Evolutionary conservation across 2,113 vertebrate species (phyloP), one percentile per base, ranked within the genome.

Genomic region (Ictidomys tridecemlineatus): DNA sequence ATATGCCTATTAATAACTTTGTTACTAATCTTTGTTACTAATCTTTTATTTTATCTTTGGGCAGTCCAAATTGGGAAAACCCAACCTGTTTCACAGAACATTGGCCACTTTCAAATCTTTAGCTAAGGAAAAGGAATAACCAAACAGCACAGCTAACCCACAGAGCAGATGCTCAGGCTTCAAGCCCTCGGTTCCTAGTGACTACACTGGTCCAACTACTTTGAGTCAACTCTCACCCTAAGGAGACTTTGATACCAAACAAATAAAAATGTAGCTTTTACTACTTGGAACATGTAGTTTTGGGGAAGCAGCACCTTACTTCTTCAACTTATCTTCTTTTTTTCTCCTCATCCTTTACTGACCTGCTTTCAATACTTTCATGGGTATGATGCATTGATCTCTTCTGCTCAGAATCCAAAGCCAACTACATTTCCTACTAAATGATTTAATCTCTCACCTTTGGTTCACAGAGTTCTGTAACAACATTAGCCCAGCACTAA

Each of bases 251-350:
- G 56, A 90, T 48, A 63, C 3, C 17, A 34, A 20, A 42, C 51
- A 97, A 95, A 86, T 4, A 69, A 97, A 78, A 97, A 98, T 80
- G 93, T 80, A 91, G 78, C 65, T 89, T 76, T 92, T 93, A 79
- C 89, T 96, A 88, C 95, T 90, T 89, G 86, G 65, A 83, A 89
- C 92, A 83, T 42, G 79, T 70, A 96, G 45, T 92, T 45, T 56
- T 95, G 96, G 91, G 85, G 96, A 98, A 89, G 56, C 32, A 94
- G 39, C n/a, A 78, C 34, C 24, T 72, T 74, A 87, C 32, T 69
- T 69, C 42, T 92, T 51, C 70, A 79, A 80, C 34, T 67, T 88
- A 67, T 85, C 22, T 77, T 53, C 4, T 37, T 91, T 20, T 78
- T 85, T 78, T 82, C 63, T 83, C 42, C 28, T 77, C 34, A 65